A percentile compares a stretch with the other conserved stretches of the same genome.
phyloP scores from a whole-genome alignment of 2,113 vertebrate genomes.

The Pycnonotus jocosus region DNA sequence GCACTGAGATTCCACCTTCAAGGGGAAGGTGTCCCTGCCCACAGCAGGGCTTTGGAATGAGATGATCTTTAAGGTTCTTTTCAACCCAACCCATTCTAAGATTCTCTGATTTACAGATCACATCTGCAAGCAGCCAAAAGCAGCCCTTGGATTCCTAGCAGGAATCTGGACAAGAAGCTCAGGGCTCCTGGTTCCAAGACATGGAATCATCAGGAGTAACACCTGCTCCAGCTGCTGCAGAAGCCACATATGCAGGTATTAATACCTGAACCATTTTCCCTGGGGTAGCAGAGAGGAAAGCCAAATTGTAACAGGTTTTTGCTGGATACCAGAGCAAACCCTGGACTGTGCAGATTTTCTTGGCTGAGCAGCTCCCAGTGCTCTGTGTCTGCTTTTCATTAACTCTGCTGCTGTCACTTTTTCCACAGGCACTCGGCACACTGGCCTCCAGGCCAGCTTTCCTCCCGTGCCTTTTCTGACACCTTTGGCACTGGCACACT shows the following conservation, averaged over 20 bases:
- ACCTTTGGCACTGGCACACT: not conserved
- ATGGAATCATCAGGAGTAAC: not conserved
- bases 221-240: not conserved
- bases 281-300: not conserved
- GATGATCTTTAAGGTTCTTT: not conserved
- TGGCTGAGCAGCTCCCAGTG: not conserved
- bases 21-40: not conserved
- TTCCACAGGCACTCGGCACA: not conserved
- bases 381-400: slow-evolving; percentile 24
- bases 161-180: not conserved
- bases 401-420: slow-evolving; percentile 18
- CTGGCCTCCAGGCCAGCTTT: not conserved
- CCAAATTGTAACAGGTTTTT: not conserved
- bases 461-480: not conserved
- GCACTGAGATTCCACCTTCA: not conserved
- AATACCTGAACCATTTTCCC: not conserved
- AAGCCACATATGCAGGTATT: not conserved
- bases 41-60: not conserved
- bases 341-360: not conserved
- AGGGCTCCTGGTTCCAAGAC: not conserved
- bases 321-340: not conserved
- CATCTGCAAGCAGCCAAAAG: not conserved
- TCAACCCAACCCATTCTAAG: not conserved
- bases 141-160: not conserved
- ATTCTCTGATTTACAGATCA: not conserved